These are phyloP conservation scores for Drosophila ironensis DNA, from an alignment of 1,140 invertebrate species.

Conservation along the genomic window DNA sequence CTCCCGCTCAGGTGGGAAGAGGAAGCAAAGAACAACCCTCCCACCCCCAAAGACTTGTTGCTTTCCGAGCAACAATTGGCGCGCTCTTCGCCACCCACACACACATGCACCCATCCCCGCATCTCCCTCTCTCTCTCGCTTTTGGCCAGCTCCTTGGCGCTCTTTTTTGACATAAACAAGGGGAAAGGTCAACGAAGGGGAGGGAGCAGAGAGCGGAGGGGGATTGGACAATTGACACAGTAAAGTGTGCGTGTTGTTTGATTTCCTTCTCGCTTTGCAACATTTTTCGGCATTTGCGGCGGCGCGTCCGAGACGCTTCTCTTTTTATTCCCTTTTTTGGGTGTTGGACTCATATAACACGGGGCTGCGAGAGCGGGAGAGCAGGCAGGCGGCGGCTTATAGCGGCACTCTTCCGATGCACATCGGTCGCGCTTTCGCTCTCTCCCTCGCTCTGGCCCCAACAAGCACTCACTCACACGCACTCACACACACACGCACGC, in stretches of 20 bases:
- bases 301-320: conserved; percentile 53
- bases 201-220: too few species aligned
- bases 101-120: too few species aligned
- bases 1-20: too few species aligned
- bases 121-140: neutral
- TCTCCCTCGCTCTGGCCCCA: conserved; percentile 46
- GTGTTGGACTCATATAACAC: conserved; percentile 79
- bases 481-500: conserved; percentile 60
- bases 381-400: conserved; percentile 50
- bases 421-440: too few species aligned
- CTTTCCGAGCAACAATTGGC: conserved; percentile 60
- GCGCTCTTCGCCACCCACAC: conserved; percentile 38
- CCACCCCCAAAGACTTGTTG: conserved; percentile 50
- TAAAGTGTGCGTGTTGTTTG: conserved; percentile 49
- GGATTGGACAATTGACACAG: conserved; percentile 49
- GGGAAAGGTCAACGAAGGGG: too few species aligned
- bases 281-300: conserved; percentile 66
- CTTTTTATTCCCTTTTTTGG: conserved; percentile 81
- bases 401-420: conserved; percentile 72
- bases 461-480: conserved; percentile 46
- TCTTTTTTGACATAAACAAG: conserved; percentile 36
- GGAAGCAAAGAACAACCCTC: too few species aligned
- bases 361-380: conserved; percentile 58
- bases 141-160: neutral
- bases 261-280: conserved; percentile 64